A percentile compares a stretch with the other conserved stretches of the same genome.
Conservation (phyloP, 2,888 invertebrate genomes). For the Sinelater perroti region DNA sequence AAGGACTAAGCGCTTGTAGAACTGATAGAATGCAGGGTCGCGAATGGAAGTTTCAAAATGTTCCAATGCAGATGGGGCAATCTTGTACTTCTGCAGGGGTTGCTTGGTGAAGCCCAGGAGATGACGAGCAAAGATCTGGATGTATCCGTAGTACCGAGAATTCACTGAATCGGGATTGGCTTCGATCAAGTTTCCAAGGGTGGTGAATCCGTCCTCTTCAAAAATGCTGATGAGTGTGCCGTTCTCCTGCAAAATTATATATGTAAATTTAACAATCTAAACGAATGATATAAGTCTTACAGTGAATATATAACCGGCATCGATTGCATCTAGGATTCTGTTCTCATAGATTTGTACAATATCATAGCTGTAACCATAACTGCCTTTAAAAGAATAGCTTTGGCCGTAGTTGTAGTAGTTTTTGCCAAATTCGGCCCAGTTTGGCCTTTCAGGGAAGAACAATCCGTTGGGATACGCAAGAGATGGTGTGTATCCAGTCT, state of each 20-base stretch:
- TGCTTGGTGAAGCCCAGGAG: conserved; percentile 64
- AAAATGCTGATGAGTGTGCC: conserved; percentile 64
- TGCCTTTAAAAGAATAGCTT: conserved; percentile 52
- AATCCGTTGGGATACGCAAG: conserved; percentile 72
- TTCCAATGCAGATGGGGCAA: no score
- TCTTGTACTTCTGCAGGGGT: conserved; percentile 56
- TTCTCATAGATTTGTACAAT: conserved; percentile 61
- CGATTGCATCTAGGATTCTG: conserved; percentile 67
- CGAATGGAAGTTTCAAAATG: no score
- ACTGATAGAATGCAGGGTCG: no score
- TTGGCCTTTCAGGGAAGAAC: conserved; percentile 70
- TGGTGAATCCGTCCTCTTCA: conserved; percentile 69
- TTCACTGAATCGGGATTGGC: conserved; percentile 71
- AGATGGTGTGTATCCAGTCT: conserved; percentile 71
- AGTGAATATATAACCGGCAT: conserved; percentile 62
- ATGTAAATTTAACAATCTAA: conserved; percentile 70
- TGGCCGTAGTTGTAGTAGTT: conserved; percentile 56
- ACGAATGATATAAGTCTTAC: conserved; percentile 53
- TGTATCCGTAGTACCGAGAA: conserved; percentile 66
- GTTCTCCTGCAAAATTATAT: conserved; percentile 41
- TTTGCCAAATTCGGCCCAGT: conserved; percentile 64
- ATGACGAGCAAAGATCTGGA: conserved; percentile 65
- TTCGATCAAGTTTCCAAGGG: conserved; percentile 74
- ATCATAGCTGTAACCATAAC: conserved; percentile 64
- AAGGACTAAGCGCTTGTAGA: no score